Conservation (phyloP, 2,797 vertebrate genomes). For the Carapus acus region DNA sequence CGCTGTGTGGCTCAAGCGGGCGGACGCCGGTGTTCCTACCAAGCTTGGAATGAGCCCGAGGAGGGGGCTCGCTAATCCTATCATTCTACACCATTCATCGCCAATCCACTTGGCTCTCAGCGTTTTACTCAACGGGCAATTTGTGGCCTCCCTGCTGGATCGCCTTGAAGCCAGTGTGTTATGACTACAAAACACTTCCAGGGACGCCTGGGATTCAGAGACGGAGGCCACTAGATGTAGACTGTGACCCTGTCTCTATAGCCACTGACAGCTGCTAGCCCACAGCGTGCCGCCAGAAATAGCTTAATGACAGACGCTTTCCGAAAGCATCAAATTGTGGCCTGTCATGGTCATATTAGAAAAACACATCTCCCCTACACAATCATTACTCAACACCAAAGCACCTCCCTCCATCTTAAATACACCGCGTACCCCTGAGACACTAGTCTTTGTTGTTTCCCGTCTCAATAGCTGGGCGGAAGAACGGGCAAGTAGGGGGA, state of each 20-base stretch:
- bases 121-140: slow-evolving; percentile 69
- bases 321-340: slow-evolving; percentile 56
- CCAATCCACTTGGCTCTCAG: slow-evolving; percentile 69
- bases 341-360: slow-evolving; percentile 52
- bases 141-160: slow-evolving; percentile 69
- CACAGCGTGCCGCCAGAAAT: slow-evolving; percentile 54
- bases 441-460: slow-evolving; percentile 25
- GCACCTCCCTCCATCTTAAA: slow-evolving; percentile 19
- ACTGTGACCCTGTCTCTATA: slow-evolving; percentile 56
- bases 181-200: slow-evolving; percentile 69
- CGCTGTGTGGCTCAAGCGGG: slow-evolving; percentile 49
- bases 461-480: slow-evolving; percentile 35
- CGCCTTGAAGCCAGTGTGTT: slow-evolving; percentile 65
- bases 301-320: slow-evolving; percentile 64
- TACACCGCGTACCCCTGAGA: slow-evolving; percentile 17
- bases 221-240: slow-evolving; percentile 64
- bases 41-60: slow-evolving; percentile 65
- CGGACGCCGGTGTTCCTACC: slow-evolving; percentile 53
- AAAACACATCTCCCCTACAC: slow-evolving; percentile 42
- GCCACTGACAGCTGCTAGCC: slow-evolving; percentile 62
- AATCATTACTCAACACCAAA: slow-evolving; percentile 54
- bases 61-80: slow-evolving; percentile 68
- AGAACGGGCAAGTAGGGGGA: too few species aligned
- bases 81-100: slow-evolving; percentile 74
- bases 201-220: slow-evolving; percentile 53